phyloP scores from a whole-genome alignment of 2,797 vertebrate species.

The Microctenopoma lineatum region DNA sequence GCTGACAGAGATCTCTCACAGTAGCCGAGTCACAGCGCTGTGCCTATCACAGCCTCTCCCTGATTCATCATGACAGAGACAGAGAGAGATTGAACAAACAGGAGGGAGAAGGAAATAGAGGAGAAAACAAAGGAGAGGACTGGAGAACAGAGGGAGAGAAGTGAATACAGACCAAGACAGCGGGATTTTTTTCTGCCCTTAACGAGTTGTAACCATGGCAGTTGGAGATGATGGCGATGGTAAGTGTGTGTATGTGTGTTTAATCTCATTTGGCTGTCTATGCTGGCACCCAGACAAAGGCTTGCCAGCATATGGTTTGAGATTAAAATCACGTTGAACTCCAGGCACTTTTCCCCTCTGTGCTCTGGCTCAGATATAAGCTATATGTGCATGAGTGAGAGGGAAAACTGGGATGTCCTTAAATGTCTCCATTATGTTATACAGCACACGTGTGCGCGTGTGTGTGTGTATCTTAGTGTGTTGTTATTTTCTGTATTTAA shows the following conservation, averaged over 20 bases:
- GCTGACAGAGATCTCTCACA: conserved; percentile 66
- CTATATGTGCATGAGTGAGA: conserved; percentile 6
- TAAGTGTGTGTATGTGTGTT: conserved; percentile 57
- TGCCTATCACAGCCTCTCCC: conserved; percentile 83
- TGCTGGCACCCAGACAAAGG: conserved; percentile 65
- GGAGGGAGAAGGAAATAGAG: conserved; percentile 39
- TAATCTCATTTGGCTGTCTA: conserved; percentile 65
- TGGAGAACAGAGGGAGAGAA: conserved; percentile 27
- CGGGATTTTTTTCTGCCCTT: conserved; percentile 43
- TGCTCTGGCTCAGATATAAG: conserved; percentile 38
- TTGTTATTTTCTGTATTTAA: background rate
- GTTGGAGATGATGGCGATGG: conserved; percentile 69
- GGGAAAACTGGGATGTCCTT: conserved; percentile 24
- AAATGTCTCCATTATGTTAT: conserved; percentile 14
- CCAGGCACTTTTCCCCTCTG: conserved; percentile 48
- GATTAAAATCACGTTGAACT: conserved; percentile 70
- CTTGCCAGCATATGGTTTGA: conserved; percentile 69
- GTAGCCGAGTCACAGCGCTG: conserved; percentile 69
- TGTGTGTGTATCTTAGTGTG: background rate
- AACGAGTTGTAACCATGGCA: conserved; percentile 66
- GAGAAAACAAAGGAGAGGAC: conserved; percentile 50
- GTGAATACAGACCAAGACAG: conserved; percentile 24
- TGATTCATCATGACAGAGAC: conserved; percentile 78
- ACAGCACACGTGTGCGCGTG: background rate
- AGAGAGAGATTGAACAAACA: conserved; percentile 59